Conservation (phyloP, 2,888 invertebrate species). For the Cataglyphis livida region DNA sequence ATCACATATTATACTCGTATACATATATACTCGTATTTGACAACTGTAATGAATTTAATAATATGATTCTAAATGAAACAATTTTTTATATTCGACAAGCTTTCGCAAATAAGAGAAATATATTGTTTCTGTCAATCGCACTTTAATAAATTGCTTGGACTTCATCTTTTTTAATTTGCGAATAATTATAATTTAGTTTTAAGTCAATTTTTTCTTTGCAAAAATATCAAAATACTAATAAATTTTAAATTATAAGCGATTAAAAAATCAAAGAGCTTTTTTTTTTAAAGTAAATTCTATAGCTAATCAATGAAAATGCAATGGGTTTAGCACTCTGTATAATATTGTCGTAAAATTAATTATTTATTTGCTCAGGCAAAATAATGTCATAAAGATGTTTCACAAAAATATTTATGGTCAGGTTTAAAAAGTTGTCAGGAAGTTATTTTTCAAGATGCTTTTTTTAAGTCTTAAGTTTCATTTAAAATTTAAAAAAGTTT, state of each 20-base stretch:
- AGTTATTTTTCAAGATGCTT: neutral
- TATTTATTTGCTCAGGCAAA: neutral
- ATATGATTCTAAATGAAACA: neutral
- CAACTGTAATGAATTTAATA: too few relatives aligned
- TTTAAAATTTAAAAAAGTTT: constrained; percentile 1
- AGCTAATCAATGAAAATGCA: too few relatives aligned
- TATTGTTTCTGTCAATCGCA: too few relatives aligned
- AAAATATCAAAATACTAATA: neutral
- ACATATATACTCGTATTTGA: too few relatives aligned
- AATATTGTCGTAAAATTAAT: neutral
- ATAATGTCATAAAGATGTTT: neutral
- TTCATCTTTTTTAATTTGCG: neutral
- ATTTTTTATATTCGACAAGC: neutral
- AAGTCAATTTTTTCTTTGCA: neutral
- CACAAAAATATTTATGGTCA: neutral
- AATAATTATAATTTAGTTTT: neutral
- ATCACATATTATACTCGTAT: too few relatives aligned
- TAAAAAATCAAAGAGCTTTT: neutral
- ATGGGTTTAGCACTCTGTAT: neutral
- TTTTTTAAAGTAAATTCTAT: too few relatives aligned
- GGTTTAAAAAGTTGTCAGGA: neutral
- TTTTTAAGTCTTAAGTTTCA: neutral
- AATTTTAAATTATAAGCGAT: neutral
- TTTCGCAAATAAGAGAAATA: neutral
- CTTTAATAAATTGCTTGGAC: neutral